A percentile compares a stretch with the other conserved stretches of the same genome.
Evolutionary conservation across 2,113 vertebrate species (phyloP).

Genomic region (Suricata suricatta): DNA sequence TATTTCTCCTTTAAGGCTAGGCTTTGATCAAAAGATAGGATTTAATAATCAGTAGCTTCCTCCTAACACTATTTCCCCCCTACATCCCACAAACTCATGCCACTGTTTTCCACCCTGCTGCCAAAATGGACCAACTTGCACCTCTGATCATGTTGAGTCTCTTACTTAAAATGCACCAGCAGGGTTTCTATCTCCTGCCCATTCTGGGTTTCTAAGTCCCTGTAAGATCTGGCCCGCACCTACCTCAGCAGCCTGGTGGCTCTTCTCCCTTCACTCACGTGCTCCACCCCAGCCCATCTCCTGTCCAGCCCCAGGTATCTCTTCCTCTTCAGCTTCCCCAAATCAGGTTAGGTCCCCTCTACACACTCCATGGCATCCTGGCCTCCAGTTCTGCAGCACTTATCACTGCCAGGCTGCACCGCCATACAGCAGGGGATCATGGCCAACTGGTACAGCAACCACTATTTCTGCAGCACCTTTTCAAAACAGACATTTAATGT

Average conservation of each 20-base stretch:
- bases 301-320: neutral
- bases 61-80: neutral
- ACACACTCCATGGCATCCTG: neutral
- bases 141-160: neutral
- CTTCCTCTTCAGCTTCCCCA: neutral
- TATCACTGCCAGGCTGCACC: neutral
- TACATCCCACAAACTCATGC: neutral
- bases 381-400: neutral
- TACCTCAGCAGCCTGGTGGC: neutral
- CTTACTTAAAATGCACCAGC: neutral
- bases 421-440: accelerated
- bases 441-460: neutral
- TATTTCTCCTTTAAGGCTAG: neutral
- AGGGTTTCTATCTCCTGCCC: neutral
- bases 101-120: neutral
- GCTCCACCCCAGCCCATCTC: neutral
- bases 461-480: neutral
- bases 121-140: neutral
- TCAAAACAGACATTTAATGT: neutral
- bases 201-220: neutral
- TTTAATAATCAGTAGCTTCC: neutral
- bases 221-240: neutral
- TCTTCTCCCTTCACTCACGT: neutral
- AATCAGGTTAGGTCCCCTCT: neutral
- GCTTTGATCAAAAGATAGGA: neutral